Evolutionary conservation across 2,113 vertebrate genomes (phyloP).

Genomic region (Tor tambroides): DNA sequence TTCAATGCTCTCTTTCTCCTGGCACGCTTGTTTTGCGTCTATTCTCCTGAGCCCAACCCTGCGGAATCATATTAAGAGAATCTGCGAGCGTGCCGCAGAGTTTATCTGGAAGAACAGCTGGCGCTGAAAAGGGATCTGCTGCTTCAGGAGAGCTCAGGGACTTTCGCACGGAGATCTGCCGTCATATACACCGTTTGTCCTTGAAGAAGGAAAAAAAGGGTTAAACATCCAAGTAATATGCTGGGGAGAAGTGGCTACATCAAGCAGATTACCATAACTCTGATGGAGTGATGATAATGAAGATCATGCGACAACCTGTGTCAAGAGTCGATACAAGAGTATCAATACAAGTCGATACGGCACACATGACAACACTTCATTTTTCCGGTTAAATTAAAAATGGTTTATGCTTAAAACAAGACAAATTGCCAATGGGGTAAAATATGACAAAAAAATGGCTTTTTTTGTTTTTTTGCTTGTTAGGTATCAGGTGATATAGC

Average conservation of each 20-base stretch:
- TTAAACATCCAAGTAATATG: constrained; percentile 66
- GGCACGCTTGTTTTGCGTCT: constrained; percentile 94
- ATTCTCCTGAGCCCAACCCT: constrained; percentile 95
- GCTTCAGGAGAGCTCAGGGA: constrained; percentile 87
- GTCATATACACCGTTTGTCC: constrained; percentile 90
- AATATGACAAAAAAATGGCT: background rate
- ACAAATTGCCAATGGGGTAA: background rate
- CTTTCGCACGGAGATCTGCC: constrained; percentile 83
- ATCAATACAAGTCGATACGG: no score
- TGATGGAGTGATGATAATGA: background rate
- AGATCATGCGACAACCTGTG: background rate
- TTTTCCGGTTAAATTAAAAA: background rate
- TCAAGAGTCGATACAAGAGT: background rate
- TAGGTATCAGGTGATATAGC: background rate
- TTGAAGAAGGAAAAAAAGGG: constrained; percentile 78
- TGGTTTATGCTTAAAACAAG: background rate
- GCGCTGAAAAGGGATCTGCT: constrained; percentile 91
- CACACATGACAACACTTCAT: background rate
- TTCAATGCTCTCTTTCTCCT: constrained; percentile 92
- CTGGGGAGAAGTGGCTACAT: constrained; percentile 69
- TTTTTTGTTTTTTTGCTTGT: background rate
- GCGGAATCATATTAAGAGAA: constrained; percentile 99
- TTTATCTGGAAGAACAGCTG: constrained; percentile 99
- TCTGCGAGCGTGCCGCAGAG: constrained; percentile 88
- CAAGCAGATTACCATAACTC: constrained; percentile 65